Conservation (phyloP, 53 echinoderm and acorn worm genomes). For the Patiria pectinifera region DNA sequence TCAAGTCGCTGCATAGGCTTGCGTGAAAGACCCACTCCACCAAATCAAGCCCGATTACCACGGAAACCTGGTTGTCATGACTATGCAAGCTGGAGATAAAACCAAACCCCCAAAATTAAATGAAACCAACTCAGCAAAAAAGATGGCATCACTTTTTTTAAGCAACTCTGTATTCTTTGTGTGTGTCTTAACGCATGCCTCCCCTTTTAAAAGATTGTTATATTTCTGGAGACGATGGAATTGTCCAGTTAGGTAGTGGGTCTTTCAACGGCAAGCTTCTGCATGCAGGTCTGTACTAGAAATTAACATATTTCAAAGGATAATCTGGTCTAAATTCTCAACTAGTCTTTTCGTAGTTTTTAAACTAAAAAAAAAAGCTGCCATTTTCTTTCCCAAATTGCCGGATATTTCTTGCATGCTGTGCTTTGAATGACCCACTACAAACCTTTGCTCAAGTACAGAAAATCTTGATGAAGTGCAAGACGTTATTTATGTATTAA, state of each 20-base stretch:
- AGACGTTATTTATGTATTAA: background rate
- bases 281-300: conserved; percentile 24
- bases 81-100: conserved; percentile 38
- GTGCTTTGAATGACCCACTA: conserved; percentile 39
- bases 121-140: conserved; percentile 7
- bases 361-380: background rate
- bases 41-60: conserved; percentile 30
- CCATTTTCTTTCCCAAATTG: background rate
- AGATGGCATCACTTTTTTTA: background rate
- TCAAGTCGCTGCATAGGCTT: conserved; percentile 23
- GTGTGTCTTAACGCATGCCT: conserved; percentile 42
- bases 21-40: conserved; percentile 74
- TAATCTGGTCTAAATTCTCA: background rate
- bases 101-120: background rate
- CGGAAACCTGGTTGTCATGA: conserved; percentile 42
- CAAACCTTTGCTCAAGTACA: background rate
- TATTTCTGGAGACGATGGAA: background rate
- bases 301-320: background rate
- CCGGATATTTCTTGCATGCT: conserved; percentile 12
- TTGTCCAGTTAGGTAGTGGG: conserved; percentile 66
- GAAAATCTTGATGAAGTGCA: background rate
- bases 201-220: background rate
- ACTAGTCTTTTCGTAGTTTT: background rate
- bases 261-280: conserved; percentile 35
- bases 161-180: conserved; percentile 1